phyloP scores from a whole-genome alignment of 2,888 invertebrate species.

The Prenolepis imparis region DNA sequence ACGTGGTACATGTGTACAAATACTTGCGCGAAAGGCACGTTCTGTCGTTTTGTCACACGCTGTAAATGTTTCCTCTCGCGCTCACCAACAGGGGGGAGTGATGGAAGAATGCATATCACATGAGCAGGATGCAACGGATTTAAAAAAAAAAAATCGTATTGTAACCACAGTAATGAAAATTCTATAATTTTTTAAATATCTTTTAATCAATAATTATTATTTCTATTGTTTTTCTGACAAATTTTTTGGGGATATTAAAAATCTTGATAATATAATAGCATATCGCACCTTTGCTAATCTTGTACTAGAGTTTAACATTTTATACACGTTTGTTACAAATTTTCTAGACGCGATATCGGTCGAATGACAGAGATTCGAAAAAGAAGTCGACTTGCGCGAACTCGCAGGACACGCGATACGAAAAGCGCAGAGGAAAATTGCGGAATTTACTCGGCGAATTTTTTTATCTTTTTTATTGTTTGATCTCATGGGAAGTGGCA shows the following conservation, averaged over 20 bases:
- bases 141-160: neutral
- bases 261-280: neutral
- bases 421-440: neutral
- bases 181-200: neutral
- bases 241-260: neutral
- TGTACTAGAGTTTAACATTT: neutral
- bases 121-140: neutral
- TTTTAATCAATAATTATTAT: neutral
- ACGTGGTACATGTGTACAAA: conserved; percentile 71
- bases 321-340: neutral
- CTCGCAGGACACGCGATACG: neutral
- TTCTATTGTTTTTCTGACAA: neutral
- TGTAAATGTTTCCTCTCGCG: conserved; percentile 57
- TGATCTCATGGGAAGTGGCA: conserved; percentile 2
- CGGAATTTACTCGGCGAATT: neutral
- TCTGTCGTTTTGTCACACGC: conserved; percentile 38
- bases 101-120: conserved; percentile 30
- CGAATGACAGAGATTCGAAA: neutral
- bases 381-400: neutral
- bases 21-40: conserved; percentile 57
- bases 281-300: neutral
- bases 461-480: conserved; percentile 2
- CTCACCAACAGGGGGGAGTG: conserved; percentile 21
- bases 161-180: neutral
- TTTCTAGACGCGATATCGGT: neutral